Percentiles rank a stretch among this genome's conserved stretches.
Evolutionary conservation across 2,888 invertebrate genomes (phyloP).

Genomic region (Drosophila kokeensis): DNA sequence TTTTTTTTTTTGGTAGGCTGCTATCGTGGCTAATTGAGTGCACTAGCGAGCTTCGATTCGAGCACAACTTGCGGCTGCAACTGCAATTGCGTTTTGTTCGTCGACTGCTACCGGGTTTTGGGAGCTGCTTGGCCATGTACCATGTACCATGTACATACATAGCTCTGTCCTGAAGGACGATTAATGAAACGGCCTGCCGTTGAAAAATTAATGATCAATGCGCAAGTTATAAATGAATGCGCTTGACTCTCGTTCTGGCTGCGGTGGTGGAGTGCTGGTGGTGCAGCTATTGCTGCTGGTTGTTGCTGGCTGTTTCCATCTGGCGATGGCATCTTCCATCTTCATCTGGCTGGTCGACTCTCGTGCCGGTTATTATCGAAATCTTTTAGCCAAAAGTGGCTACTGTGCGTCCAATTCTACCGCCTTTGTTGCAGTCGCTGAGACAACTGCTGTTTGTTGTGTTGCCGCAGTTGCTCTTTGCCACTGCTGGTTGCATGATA

Average conservation of each 20-base stretch:
- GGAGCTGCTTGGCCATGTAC: constrained; percentile 9
- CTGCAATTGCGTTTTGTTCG: constrained; percentile 67
- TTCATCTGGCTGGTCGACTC: constrained; percentile 46
- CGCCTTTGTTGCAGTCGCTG: constrained; percentile 34
- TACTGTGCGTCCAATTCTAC: constrained; percentile 63
- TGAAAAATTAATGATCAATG: constrained; percentile 80
- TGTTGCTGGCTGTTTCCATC: constrained; percentile 20
- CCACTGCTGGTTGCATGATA: constrained; percentile 37
- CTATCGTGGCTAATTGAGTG: constrained; percentile 45
- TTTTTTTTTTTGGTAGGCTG: neutral
- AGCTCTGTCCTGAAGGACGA: constrained; percentile 49
- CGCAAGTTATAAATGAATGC: constrained; percentile 74
- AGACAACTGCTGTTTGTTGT: constrained; percentile 16
- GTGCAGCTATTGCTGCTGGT: neutral
- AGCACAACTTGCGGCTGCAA: constrained; percentile 5
- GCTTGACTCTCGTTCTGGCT: constrained; percentile 21
- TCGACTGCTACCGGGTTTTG: constrained; percentile 62
- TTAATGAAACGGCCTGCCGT: constrained; percentile 71
- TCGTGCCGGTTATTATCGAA: constrained; percentile 63
- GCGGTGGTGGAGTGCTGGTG: neutral
- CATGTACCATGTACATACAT: constrained; percentile 4
- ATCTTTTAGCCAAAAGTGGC: constrained; percentile 76
- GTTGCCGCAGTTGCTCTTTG: constrained; percentile 24
- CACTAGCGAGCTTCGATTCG: constrained; percentile 3
- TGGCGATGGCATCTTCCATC: constrained; percentile 51